A percentile compares a stretch with the other conserved stretches of the same genome.
These are phyloP conservation scores for Halichoeres trimaculatus DNA, from an alignment of 2,113 vertebrate species.

Conservation along the genomic window DNA sequence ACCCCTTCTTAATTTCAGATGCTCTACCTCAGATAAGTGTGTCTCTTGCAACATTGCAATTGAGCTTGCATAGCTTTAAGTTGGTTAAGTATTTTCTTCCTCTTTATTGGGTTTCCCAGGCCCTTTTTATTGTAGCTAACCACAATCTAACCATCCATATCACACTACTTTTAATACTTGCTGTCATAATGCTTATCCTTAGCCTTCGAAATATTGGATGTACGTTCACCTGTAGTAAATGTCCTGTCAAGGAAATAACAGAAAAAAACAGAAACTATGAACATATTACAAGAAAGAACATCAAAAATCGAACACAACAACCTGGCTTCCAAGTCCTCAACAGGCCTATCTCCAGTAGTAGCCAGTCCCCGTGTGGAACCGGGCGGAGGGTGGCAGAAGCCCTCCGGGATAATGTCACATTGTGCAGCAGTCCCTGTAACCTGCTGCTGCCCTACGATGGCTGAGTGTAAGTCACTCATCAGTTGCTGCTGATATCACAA, in stretches of 20 bases:
- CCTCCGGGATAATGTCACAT: constrained; percentile 19
- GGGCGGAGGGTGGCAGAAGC: constrained; percentile 17
- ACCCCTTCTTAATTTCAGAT: constrained; percentile 17
- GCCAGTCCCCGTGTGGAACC: constrained; percentile 10
- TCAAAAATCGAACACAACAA: neutral
- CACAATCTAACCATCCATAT: neutral
- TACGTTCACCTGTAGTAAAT: neutral
- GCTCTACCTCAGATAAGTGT: constrained; percentile 3
- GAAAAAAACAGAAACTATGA: neutral
- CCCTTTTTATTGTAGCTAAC: constrained; percentile 14
- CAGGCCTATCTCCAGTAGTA: neutral
- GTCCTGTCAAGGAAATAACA: constrained; percentile 9
- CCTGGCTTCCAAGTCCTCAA: constrained; percentile 25
- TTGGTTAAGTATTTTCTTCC: constrained; percentile 18
- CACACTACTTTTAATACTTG: neutral
- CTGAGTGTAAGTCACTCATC: neutral
- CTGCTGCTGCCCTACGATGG: neutral
- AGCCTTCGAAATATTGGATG: neutral
- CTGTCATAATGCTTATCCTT: neutral
- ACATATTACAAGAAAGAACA: neutral
- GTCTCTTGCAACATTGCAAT: constrained; percentile 13
- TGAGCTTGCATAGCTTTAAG: constrained; percentile 9
- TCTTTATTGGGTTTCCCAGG: constrained; percentile 18
- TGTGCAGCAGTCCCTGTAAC: neutral
- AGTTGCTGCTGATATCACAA: neutral